These are phyloP conservation scores for Calephelis nemesis DNA, from an alignment of 1,140 invertebrate species.

Conservation along the genomic window DNA sequence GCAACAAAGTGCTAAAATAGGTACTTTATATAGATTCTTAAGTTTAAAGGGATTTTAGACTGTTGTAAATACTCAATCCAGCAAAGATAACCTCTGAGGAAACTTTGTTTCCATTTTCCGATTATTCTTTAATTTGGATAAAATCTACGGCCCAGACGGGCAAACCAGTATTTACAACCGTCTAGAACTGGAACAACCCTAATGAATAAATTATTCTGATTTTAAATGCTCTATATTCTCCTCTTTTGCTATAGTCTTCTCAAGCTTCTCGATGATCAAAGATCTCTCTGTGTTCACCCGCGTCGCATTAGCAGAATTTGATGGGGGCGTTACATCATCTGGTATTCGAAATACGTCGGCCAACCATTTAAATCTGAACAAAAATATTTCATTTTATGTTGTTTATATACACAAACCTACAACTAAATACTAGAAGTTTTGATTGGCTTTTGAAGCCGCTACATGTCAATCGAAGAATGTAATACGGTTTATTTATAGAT, in stretches of 20 bases:
- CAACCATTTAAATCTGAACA: slow-evolving; percentile 65
- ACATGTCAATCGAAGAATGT: too few relatives aligned
- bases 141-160: too few relatives aligned
- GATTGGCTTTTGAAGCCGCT: too few relatives aligned
- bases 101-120: too few relatives aligned
- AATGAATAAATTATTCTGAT: slow-evolving; percentile 31
- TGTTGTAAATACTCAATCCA: too few relatives aligned
- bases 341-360: slow-evolving; percentile 51
- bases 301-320: slow-evolving; percentile 23
- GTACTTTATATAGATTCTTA: not conserved
- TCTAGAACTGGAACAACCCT: too few relatives aligned
- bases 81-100: too few relatives aligned
- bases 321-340: slow-evolving; percentile 34
- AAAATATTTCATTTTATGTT: slow-evolving; percentile 29
- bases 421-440: not conserved
- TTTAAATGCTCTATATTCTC: slow-evolving; percentile 35
- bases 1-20: too few relatives aligned
- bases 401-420: not conserved
- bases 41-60: not conserved
- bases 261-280: slow-evolving; percentile 37
- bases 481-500: too few relatives aligned
- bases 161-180: too few relatives aligned
- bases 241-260: slow-evolving; percentile 29
- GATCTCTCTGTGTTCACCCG: slow-evolving; percentile 41
- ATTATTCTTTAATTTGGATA: too few relatives aligned